Evolutionary conservation across 2,888 invertebrate species (phyloP).

Genomic region (Operophtera brumata): DNA sequence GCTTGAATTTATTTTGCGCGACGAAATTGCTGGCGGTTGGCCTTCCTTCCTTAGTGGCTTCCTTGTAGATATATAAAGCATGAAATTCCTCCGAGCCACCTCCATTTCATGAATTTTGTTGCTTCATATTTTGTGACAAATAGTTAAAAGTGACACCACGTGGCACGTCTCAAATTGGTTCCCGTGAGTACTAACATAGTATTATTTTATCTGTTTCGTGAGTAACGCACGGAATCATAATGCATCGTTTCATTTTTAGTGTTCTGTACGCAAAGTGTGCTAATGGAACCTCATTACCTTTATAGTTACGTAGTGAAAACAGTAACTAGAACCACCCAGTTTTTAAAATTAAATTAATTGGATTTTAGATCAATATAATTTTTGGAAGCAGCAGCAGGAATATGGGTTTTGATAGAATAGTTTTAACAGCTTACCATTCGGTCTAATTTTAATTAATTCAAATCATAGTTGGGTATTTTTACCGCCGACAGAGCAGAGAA

Average conservation of each 20-base stretch:
- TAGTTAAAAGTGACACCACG: slow-evolving; percentile 48
- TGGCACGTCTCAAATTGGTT: slow-evolving; percentile 49
- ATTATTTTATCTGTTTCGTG: too few relatives aligned
- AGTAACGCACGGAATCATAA: slow-evolving; percentile 37
- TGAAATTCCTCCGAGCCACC: slow-evolving; percentile 48
- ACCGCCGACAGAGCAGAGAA: too few relatives aligned
- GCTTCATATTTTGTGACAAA: slow-evolving; percentile 63
- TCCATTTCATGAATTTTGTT: slow-evolving; percentile 63
- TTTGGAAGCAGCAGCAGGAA: neutral
- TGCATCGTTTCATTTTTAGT: slow-evolving; percentile 34
- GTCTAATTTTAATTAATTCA: too few relatives aligned
- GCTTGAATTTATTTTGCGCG: slow-evolving; percentile 58
- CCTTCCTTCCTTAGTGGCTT: slow-evolving; percentile 52
- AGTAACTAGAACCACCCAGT: too few relatives aligned
- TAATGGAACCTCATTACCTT: too few relatives aligned
- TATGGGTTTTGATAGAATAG: neutral
- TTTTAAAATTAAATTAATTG: too few relatives aligned
- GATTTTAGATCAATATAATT: slow-evolving; percentile 9
- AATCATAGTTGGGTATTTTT: too few relatives aligned
- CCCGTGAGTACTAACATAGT: too few relatives aligned
- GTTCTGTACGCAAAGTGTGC: too few relatives aligned
- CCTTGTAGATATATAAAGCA: slow-evolving; percentile 45
- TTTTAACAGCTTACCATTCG: too few relatives aligned
- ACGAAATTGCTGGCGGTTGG: slow-evolving; percentile 55
- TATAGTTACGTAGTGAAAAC: too few relatives aligned